Evolutionary conservation across 2,888 invertebrate genomes (phyloP).

Genomic region (Endotricha flammealis): DNA sequence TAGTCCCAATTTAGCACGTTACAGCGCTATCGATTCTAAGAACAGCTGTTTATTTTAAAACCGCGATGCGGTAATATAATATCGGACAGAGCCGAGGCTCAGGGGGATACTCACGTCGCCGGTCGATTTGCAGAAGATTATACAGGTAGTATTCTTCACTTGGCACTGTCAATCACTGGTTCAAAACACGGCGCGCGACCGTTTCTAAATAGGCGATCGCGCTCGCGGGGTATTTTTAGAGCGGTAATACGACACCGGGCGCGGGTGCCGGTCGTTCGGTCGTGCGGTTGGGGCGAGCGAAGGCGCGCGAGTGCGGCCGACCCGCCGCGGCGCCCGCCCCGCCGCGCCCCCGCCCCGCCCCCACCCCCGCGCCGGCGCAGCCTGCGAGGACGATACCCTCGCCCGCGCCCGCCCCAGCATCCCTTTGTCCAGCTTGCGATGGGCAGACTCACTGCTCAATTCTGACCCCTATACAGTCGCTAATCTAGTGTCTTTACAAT

Average conservation of each 20-base stretch:
- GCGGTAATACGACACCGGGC: constrained; percentile 76
- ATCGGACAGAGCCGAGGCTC: constrained; percentile 27
- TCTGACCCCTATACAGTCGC: neutral
- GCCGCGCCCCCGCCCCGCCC: constrained; percentile 17
- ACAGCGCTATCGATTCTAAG: constrained; percentile 59
- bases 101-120: constrained; percentile 58
- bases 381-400: constrained; percentile 13
- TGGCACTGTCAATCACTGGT: constrained; percentile 77
- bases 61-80: constrained; percentile 53
- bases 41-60: constrained; percentile 74
- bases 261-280: constrained; percentile 64
- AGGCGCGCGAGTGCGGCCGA: constrained; percentile 60
- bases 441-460: constrained; percentile 2
- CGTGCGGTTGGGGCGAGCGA: constrained; percentile 53
- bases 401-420: constrained; percentile 22
- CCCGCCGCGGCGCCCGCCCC: constrained; percentile 16
- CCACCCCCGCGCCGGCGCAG: constrained; percentile 17
- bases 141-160: constrained; percentile 63
- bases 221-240: constrained; percentile 74
- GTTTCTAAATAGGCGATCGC: constrained; percentile 76
- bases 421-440: constrained; percentile 39
- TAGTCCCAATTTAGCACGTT: constrained; percentile 65
- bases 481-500: neutral
- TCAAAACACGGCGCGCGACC: constrained; percentile 71
- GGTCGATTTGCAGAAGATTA: constrained; percentile 41